Evolutionary conservation across 1,140 invertebrate species (phyloP), one percentile per base, ranked within the genome.

Genomic region (Macrocentrus cingulum): DNA sequence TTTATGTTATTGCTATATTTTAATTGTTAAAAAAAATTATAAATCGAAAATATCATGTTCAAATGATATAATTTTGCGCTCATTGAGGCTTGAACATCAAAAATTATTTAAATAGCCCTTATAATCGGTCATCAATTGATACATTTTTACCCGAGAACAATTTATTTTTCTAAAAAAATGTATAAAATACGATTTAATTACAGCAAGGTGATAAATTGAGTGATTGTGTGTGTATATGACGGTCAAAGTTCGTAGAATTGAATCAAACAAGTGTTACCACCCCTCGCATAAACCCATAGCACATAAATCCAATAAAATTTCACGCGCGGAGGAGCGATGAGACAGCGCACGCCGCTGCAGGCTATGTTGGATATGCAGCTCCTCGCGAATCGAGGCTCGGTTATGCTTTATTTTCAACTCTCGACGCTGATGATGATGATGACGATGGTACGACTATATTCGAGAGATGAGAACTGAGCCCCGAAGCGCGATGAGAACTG

Each of bases 211-310:
- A 71, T 70, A 72, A 72, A 72, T 71, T 71, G 68, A 69, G 66
- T 61, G 44, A 63, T n/a, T n/a, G 58, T 63, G 65, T 61, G 60
- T 59, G 61, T 45, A 20, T 46, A n/a, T 32, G 34, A 11, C 45
- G 37, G 53, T 34, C 53, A 59, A 51, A 63, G 60, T 66, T 64
- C 61, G 59, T 56, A 59, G 69, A 72, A 74, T 72, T 70, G 70
- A 74, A 72, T 74, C 70, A 70, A 71, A 74, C 72, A 72, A 74
- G 70, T 74, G 72, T 74, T 71, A 67, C 70, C 65, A 72, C 67
- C 66, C 61, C 56, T 29, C 51, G 34, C 29, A 45, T 15, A 3
- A 8, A 39, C 36, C 15, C 36, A 39, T 39, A 15, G 11, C 6
- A 11, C 11, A 72, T 73, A 72, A 69, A 71, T 72, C 66, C 69